Evolutionary conservation across 2,888 invertebrate genomes (phyloP).

Genomic region (Parelbella ahira): DNA sequence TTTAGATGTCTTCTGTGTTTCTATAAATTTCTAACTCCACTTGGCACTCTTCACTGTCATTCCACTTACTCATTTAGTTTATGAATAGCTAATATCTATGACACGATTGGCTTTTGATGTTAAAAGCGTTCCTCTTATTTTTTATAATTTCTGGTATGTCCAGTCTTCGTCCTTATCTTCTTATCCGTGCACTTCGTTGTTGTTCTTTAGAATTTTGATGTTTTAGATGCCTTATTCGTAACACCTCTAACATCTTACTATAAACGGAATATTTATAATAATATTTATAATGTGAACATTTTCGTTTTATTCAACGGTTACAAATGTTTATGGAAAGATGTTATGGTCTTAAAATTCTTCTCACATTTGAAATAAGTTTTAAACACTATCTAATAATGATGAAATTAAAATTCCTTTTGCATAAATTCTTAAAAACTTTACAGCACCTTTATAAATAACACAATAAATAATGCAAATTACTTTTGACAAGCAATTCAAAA

Average conservation of each 20-base stretch:
- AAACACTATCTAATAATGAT: no score
- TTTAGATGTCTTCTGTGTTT: constrained; percentile 17
- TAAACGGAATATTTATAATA: no score
- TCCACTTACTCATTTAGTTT: constrained; percentile 8
- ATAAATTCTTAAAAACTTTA: no score
- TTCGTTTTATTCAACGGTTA: no score
- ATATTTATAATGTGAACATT: constrained; percentile 16
- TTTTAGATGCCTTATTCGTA: constrained; percentile 20
- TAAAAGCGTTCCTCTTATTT: constrained; percentile 1
- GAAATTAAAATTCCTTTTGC: no score
- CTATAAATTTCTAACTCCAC: constrained; percentile 9
- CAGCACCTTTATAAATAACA: no score
- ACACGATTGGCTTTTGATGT: constrained; percentile 26
- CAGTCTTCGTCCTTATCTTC: constrained; percentile 8
- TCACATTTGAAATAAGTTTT: background rate
- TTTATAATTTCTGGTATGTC: constrained; percentile 3
- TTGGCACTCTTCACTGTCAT: constrained; percentile 20
- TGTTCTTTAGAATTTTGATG: constrained; percentile 18
- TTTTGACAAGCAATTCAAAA: no score
- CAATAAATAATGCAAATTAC: no score
- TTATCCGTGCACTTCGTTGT: constrained; percentile 22
- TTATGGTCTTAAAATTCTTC: background rate
- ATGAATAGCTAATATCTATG: constrained; percentile 17
- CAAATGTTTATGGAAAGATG: constrained; percentile 1
- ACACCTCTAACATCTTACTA: constrained; percentile 28